These are phyloP conservation scores for Microctenopoma steveboyesi DNA, from an alignment of 2,797 vertebrate species.

Conservation along the genomic window DNA sequence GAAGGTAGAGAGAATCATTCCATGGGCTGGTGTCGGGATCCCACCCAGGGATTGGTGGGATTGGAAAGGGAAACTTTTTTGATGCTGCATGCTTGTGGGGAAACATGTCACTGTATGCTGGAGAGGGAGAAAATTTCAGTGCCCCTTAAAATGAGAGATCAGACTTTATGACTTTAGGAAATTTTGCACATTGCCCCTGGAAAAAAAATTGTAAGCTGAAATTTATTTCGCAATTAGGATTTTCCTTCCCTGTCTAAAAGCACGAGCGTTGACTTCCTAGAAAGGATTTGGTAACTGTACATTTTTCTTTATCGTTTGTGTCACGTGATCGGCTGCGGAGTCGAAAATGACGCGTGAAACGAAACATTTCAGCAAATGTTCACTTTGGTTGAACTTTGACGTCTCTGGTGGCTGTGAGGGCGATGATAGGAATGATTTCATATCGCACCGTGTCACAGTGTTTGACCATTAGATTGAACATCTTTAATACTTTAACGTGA, in stretches of 20 bases:
- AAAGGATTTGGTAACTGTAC: neutral
- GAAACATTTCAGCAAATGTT: neutral
- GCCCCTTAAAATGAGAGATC: neutral
- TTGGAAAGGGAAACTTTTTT: constrained; percentile 69
- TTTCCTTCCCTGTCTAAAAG: neutral
- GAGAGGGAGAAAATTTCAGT: constrained; percentile 10
- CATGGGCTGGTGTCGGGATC: constrained; percentile 88
- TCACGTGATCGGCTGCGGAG: neutral
- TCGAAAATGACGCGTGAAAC: neutral
- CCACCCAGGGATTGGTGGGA: constrained; percentile 86
- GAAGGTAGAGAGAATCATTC: constrained; percentile 91
- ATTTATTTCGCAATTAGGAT: too few species aligned
- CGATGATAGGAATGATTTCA: too few species aligned
- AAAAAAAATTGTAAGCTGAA: too few species aligned
- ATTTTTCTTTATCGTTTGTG: neutral
- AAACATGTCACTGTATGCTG: constrained; percentile 89
- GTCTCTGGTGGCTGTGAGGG: too few species aligned
- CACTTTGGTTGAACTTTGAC: too few species aligned
- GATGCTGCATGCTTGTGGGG: constrained; percentile 67
- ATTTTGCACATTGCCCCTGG: too few species aligned
- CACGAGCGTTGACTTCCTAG: too few species aligned
- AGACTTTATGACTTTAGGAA: too few species aligned
- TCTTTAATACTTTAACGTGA: too few species aligned
- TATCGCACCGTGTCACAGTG: too few species aligned
- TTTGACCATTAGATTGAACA: too few species aligned